These are phyloP conservation scores for Drusus annulatus DNA, from an alignment of 1,140 invertebrate species.

Conservation along the genomic window DNA sequence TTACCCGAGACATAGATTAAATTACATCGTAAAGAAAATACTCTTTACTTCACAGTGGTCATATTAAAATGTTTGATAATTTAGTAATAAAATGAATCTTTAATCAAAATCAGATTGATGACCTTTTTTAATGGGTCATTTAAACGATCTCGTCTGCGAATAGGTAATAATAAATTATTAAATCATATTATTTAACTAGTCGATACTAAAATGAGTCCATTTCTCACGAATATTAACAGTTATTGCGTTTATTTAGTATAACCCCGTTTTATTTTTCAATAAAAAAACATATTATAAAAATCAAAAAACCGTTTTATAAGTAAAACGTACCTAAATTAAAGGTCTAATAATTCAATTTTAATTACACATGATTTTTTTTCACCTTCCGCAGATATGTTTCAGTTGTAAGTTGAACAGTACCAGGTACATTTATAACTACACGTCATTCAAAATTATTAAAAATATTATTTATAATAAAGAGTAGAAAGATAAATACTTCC, in stretches of 20 bases:
- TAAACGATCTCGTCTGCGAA: constrained; percentile 1
- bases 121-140: constrained; percentile 15
- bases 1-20: constrained; percentile 30
- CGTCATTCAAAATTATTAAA: too few species aligned
- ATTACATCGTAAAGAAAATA: constrained; percentile 31
- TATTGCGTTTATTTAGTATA: not conserved
- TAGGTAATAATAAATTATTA: not conserved
- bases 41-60: not conserved
- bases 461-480: too few species aligned
- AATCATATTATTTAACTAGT: too few species aligned
- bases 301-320: too few species aligned
- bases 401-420: too few species aligned
- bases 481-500: too few species aligned
- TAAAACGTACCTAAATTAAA: too few species aligned
- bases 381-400: too few species aligned
- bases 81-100: constrained; percentile 19
- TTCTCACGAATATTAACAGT: not conserved
- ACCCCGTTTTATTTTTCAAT: not conserved
- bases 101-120: constrained; percentile 28
- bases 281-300: too few species aligned
- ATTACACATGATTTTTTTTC: too few species aligned
- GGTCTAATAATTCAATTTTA: too few species aligned
- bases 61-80: constrained; percentile 36
- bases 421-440: too few species aligned
- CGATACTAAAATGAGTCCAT: not conserved